Conservation (phyloP, 2,888 invertebrate species). For the Mesorhabditis belari region DNA sequence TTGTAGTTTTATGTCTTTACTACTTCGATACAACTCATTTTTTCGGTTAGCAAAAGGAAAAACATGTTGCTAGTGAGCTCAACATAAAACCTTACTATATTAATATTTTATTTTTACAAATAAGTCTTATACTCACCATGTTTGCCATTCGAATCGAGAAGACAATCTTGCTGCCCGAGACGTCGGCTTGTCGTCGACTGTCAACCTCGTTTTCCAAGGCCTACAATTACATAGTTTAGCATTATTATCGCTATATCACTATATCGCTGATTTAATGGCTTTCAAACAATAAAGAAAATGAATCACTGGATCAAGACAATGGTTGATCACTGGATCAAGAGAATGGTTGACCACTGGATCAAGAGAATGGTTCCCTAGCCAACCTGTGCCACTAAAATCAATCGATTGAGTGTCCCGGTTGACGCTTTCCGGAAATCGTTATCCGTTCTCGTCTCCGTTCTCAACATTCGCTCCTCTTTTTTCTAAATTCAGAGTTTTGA, state of each 20-base stretch:
- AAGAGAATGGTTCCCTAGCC: not conserved
- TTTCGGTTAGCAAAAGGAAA: too few relatives aligned
- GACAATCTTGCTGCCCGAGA: conserved; percentile 45
- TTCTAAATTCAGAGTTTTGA: too few relatives aligned
- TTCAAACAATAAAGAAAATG: too few relatives aligned
- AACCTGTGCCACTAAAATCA: conserved; percentile 47
- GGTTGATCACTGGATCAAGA: too few relatives aligned
- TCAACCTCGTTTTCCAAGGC: conserved; percentile 48
- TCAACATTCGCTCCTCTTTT: not conserved
- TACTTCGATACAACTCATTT: too few relatives aligned
- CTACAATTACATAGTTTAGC: conserved; percentile 5
- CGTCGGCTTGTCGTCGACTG: conserved; percentile 38
- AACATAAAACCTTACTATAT: too few relatives aligned
- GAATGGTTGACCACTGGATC: not conserved
- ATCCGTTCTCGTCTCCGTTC: too few relatives aligned
- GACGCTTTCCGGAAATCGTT: conserved; percentile 39
- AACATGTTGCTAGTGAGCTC: too few relatives aligned
- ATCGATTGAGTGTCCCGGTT: conserved; percentile 47
- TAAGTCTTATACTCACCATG: conserved; percentile 25
- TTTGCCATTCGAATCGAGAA: conserved; percentile 46
- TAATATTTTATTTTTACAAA: not conserved
- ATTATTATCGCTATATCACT: too few relatives aligned
- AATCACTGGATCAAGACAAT: too few relatives aligned
- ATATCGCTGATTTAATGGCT: too few relatives aligned
- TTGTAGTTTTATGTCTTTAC: too few relatives aligned